Evolutionary conservation across 2,888 invertebrate genomes (phyloP), one percentile per base, ranked within the genome.

Genomic region (Meteorus colon): DNA sequence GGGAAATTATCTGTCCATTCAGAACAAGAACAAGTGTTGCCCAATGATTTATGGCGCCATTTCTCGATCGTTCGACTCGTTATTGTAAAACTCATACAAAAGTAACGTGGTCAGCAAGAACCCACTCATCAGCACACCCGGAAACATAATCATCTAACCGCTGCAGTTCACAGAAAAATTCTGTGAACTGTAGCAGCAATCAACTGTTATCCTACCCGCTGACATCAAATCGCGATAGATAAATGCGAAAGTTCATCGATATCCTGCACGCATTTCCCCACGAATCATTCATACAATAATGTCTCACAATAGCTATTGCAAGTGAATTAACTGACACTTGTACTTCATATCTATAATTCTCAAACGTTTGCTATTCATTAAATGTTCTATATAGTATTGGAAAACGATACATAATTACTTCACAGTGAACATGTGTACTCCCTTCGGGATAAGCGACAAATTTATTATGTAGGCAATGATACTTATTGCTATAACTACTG

Each of bases 381-480:
- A 34, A 34, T 34, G 34, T 34, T 19, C 66, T 24, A 24, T 24
- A 24, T 24, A 24, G 24, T 24, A 24, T 24, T 24, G 16, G 14
- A 3, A 1, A 27, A 41, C 14, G 19, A 55, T 55, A 55, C 4
- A 24, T 19, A 24, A 24, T 4, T n/a, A 24, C 8, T 55, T 16
- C 4, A 8, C 24, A n/a, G 1, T 24, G 8, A 55, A 55, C 55
- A 55, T 6, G 19, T 55, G 37, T 16, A 48, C 27, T n/a, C 37
- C 55, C 45, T 45, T 45, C 16, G 65, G 34, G 65, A 37, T 34
- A 65, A 27, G 24, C 63, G 59, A 69, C 63, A 75, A 67, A 60
- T 76, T 65, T 67, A 66, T 48, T 68, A 45, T 55, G 66, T 51
- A 55, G 29, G 4, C 41, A 65, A 51, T 73, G 19, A 63, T 68